These are phyloP conservation scores for Bradypodion ventrale DNA, from an alignment of 2,797 vertebrate species.

Conservation along the genomic window DNA sequence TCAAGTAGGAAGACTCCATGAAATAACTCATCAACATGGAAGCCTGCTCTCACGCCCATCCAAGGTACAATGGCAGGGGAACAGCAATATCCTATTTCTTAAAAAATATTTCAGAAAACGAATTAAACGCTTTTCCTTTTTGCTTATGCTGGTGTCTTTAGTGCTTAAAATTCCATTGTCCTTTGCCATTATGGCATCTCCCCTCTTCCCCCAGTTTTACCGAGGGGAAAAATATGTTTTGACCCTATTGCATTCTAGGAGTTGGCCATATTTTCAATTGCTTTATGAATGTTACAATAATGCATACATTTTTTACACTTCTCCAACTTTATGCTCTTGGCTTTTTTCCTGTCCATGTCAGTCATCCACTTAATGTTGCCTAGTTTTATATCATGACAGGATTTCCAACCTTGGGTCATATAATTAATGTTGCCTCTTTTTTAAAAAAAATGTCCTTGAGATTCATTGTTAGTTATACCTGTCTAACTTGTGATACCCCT, in stretches of 20 bases:
- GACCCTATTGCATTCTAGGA: constrained; percentile 1
- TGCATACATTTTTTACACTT: not conserved
- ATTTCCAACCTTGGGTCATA: constrained; percentile 37
- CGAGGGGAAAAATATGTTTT: constrained; percentile 24
- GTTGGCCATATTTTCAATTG: not conserved
- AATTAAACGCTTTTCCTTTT: not conserved
- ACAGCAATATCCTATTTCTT: not conserved
- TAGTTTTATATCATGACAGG: not conserved
- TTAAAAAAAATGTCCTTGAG: not conserved
- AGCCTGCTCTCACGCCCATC: not conserved
- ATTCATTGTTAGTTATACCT: constrained; percentile 14
- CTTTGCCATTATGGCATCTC: not conserved
- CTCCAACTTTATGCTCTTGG: constrained; percentile 48
- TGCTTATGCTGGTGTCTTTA: not conserved
- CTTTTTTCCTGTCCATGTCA: constrained; percentile 38
- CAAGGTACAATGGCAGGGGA: not conserved
- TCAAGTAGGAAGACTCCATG: not conserved
- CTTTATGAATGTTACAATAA: constrained; percentile 15
- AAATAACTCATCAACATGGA: not conserved
- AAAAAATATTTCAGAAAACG: not conserved
- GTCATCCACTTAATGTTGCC: constrained; percentile 46
- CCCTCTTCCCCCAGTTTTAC: not conserved
- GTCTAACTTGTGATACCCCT: constrained; percentile 22
- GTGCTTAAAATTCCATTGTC: constrained; percentile 25
- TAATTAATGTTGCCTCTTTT: constrained; percentile 21